Evolutionary conservation across 2,113 vertebrate species (phyloP).

Genomic region (Rhabdomys dilectus): DNA sequence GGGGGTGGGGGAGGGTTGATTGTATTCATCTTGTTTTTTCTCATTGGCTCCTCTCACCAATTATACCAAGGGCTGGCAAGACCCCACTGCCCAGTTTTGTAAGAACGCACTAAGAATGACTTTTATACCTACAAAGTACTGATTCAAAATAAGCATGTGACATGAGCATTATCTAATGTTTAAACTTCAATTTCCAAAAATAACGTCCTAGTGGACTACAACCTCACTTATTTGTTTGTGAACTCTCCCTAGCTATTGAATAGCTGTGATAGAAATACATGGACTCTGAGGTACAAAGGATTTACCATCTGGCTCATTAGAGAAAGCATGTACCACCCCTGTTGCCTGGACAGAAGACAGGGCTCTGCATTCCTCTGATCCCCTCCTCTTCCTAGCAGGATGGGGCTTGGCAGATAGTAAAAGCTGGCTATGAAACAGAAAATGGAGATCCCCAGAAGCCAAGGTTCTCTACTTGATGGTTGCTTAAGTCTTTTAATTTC

Average conservation of each 20-base stretch:
- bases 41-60: not conserved
- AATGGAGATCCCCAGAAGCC: not conserved
- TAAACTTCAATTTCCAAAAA: not conserved
- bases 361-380: not conserved
- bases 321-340: not conserved
- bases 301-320: not conserved
- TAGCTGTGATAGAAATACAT: not conserved
- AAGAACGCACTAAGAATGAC: not conserved
- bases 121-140: not conserved
- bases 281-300: not conserved
- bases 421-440: not conserved
- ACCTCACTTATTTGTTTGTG: not conserved
- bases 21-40: too few relatives aligned
- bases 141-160: not conserved
- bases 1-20: not conserved
- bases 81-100: not conserved
- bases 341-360: not conserved
- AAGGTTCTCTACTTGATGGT: not conserved
- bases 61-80: not conserved
- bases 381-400: not conserved
- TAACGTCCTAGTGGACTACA: not conserved
- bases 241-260: not conserved
- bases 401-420: not conserved
- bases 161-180: slow-evolving; percentile 29
- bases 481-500: not conserved